These are phyloP conservation scores for Rotaria magnacalcarata DNA, from an alignment of 2,888 invertebrate genomes.

Conservation along the genomic window DNA sequence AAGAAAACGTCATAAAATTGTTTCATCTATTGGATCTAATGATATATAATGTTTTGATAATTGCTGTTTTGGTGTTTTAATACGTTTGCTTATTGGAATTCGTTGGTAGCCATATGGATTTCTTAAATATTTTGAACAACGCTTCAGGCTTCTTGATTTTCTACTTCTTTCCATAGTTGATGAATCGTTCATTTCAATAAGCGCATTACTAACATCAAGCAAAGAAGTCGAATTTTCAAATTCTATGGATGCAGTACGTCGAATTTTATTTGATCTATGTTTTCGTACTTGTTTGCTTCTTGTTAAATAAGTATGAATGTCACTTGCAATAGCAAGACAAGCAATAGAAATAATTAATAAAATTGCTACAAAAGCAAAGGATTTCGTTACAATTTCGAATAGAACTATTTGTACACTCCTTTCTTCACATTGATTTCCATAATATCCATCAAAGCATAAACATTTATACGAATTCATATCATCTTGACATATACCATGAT, in stretches of 20 bases:
- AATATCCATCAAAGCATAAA: background rate
- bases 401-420: background rate
- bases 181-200: background rate
- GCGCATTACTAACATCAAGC: background rate
- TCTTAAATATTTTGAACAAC: background rate
- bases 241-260: background rate
- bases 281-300: background rate
- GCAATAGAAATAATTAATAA: background rate
- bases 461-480: background rate
- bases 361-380: constrained; percentile 4
- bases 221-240: background rate
- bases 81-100: background rate
- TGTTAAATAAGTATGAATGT: constrained; percentile 23
- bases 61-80: background rate
- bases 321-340: background rate
- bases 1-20: background rate
- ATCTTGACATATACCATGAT: constrained; percentile 14
- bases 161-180: background rate
- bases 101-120: background rate
- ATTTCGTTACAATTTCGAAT: background rate
- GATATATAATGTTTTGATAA: background rate
- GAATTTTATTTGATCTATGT: background rate
- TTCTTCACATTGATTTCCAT: background rate
- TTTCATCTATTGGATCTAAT: background rate
- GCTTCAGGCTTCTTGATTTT: background rate